Base-by-base conservation (phyloP, 2,888 invertebrate species). In the Geotrupes spiniger region DNA sequence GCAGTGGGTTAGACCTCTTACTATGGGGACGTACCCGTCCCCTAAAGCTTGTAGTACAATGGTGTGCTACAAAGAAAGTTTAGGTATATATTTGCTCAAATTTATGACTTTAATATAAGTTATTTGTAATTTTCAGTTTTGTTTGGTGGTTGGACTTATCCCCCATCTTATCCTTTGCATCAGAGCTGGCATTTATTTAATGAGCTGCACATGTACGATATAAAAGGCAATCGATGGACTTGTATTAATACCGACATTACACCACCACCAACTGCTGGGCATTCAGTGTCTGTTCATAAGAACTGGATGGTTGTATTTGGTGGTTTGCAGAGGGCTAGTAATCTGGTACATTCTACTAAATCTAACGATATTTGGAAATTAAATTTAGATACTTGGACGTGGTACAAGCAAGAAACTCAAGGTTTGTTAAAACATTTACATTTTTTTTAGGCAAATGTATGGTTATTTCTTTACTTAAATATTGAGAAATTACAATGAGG, bases 141-240 rank as follows among this genome's bases (percentile, higher is more conserved):
- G 42, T 97, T 94, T 76, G 97, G 97, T 33, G 97, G 97, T 4
- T 96, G 94, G 92, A 89, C 94, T 8, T 92, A 93, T 73, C 93
- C 94, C 15, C 88, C 92, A 55, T 76, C 89, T 46, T 84, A 90
- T 71, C 92, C 92, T 40, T 79, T 88, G 38, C 87, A 89, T 69
- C 90, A 90, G 71, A 87, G 84, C 60, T 89, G 90, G 77, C 85
- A 89, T 59, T 81, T 95, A 70, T 96, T 93, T 70, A 92, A 92
- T 72, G 94, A 96, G 74, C 78, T 96, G 43, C 95, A 97, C 69
- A 80, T 89, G 49, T 96, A 92, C 67, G 87, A 88, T 71, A 84
- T 92, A 16, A 76, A 76, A 52, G 81, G 81, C 15, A 92, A 92
- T 71, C 82, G 86, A 59, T 97, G 96, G 92, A 78, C 77, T 41